Percentiles rank a stretch among this genome's conserved stretches.
These are phyloP conservation scores for Meloidogyne chitwoodi DNA, from an alignment of 1,140 invertebrate genomes.

Conservation along the genomic window DNA sequence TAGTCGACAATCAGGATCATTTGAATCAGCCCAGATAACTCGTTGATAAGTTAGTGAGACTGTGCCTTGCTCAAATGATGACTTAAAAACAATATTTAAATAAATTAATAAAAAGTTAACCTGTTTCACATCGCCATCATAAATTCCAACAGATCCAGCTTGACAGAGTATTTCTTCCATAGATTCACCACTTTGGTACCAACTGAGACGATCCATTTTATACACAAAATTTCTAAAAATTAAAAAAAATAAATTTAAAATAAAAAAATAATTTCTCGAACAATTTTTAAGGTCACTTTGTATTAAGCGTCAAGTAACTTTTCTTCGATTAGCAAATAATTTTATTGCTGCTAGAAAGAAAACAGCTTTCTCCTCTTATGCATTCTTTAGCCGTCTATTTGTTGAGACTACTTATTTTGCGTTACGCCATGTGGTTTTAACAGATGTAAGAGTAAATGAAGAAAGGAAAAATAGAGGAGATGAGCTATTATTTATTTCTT, in stretches of 20 bases:
- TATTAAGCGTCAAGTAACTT: background rate
- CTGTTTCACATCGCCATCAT: slow-evolving; percentile 58
- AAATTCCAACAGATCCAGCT: slow-evolving; percentile 57
- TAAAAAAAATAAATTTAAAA: background rate
- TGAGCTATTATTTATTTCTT: too few species aligned
- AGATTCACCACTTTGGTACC: slow-evolving; percentile 54
- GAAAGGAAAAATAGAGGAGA: background rate
- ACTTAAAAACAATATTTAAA: slow-evolving; percentile 31
- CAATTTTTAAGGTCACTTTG: background rate
- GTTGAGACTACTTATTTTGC: background rate
- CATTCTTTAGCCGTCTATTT: background rate
- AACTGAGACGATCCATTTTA: slow-evolving; percentile 53
- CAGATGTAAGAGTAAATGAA: background rate
- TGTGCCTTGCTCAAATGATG: slow-evolving; percentile 58
- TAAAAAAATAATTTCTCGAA: background rate
- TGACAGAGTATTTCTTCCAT: slow-evolving; percentile 59
- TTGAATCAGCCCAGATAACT: slow-evolving; percentile 57
- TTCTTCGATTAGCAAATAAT: background rate
- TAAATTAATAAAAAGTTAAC: slow-evolving; percentile 1
- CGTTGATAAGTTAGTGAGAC: slow-evolving; percentile 56
- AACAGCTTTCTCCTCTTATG: too few species aligned
- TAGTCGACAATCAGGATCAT: slow-evolving; percentile 55
- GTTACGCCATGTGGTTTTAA: background rate
- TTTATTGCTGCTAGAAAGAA: background rate
- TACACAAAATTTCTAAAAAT: background rate